phyloP scores from a whole-genome alignment of 2,113 vertebrate species.

The Manacus vitellinus region DNA sequence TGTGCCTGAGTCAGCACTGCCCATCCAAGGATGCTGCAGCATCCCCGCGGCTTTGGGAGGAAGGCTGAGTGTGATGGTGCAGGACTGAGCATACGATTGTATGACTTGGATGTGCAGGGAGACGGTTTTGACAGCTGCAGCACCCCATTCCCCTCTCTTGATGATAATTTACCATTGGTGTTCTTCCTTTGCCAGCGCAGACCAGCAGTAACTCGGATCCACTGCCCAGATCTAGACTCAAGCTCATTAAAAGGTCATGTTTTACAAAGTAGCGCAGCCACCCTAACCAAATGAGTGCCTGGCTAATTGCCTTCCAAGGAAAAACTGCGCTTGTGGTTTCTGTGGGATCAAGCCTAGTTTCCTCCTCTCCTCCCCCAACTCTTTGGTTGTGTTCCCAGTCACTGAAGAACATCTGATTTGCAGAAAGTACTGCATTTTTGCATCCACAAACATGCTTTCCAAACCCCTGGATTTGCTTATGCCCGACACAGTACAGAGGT shows the following conservation, averaged over 20 bases:
- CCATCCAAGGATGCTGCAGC: background rate
- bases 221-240: background rate
- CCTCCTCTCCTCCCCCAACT: background rate
- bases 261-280: background rate
- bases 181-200: background rate
- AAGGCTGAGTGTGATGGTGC: fast-evolving
- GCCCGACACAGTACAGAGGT: fast-evolving
- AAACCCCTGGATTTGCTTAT: background rate
- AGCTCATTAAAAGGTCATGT: background rate
- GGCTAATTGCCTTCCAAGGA: background rate
- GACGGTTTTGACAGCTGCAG: background rate
- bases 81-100: fast-evolving
- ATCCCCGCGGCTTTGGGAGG: background rate
- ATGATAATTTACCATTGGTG: fast-evolving
- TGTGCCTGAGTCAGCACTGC: background rate
- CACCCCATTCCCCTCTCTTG: background rate
- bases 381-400: background rate
- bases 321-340: background rate
- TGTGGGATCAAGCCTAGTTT: background rate
- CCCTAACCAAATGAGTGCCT: background rate
- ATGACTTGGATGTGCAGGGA: background rate
- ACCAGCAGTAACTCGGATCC: background rate
- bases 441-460: fast-evolving
- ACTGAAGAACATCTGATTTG: background rate
- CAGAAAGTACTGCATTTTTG: background rate